Conservation (phyloP, 2,888 invertebrate genomes). For the Aspidapion aeneum region DNA sequence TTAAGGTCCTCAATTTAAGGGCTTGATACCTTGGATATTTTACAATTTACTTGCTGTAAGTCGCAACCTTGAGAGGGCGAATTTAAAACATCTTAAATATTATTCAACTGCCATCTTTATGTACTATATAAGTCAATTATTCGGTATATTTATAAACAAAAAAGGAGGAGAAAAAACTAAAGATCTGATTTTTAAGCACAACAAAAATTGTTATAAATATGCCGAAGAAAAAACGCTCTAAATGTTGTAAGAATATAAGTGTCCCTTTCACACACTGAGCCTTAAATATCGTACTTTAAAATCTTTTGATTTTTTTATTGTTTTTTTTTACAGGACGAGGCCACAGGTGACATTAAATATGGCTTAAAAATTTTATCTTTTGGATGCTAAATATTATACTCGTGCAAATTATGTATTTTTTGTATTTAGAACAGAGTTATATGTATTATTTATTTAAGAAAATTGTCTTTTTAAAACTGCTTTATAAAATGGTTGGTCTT, state of each 20-base stretch:
- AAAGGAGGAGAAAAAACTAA: background rate
- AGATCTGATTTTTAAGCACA: background rate
- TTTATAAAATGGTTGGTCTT: too few relatives aligned
- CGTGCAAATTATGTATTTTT: background rate
- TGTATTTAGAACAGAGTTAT: background rate
- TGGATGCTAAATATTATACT: background rate
- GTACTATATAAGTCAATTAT: background rate
- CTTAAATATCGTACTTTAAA: background rate
- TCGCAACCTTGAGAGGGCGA: too few relatives aligned
- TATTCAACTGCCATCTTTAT: background rate
- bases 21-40: too few relatives aligned
- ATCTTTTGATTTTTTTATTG: background rate
- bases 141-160: background rate
- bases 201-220: background rate
- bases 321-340: conserved; percentile 61
- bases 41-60: too few relatives aligned
- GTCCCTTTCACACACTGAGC: background rate
- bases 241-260: background rate
- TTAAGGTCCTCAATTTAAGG: too few relatives aligned
- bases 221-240: background rate
- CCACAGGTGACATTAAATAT: conserved; percentile 60
- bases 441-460: background rate
- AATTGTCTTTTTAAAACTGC: background rate
- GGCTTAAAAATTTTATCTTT: conserved; percentile 58
- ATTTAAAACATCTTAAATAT: too few relatives aligned